Evolutionary conservation across 2,797 vertebrate genomes (phyloP).

Genomic region (Phoxinus dragarum): DNA sequence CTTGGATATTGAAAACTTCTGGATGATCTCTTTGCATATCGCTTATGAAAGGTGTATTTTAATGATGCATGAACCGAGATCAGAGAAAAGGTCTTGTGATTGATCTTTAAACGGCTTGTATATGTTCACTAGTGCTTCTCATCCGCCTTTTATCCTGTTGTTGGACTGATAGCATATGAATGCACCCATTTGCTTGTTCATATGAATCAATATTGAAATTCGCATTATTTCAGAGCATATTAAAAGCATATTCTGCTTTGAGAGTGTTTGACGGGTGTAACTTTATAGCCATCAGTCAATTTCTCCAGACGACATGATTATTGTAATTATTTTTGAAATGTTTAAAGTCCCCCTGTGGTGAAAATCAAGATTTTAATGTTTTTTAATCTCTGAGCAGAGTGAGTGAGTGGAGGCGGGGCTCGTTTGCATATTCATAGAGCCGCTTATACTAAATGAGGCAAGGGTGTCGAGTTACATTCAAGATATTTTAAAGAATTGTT

Average conservation of each 20-base stretch:
- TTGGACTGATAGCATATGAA: too few species aligned
- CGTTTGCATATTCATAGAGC: too few species aligned
- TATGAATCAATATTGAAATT: not conserved
- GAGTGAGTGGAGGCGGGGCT: too few species aligned
- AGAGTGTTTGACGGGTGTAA: not conserved
- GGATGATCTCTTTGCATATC: not conserved
- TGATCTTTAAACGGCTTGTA: not conserved
- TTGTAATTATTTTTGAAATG: too few species aligned
- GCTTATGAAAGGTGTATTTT: not conserved
- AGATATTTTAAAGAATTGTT: too few species aligned
- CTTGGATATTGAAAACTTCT: not conserved
- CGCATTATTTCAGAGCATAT: too few species aligned
- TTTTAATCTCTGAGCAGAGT: too few species aligned
- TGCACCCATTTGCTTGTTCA: not conserved
- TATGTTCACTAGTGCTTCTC: not conserved
- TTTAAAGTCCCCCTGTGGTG: too few species aligned
- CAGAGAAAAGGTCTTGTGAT: not conserved
- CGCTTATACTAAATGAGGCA: too few species aligned
- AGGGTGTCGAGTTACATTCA: too few species aligned
- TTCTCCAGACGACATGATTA: not conserved
- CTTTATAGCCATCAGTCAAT: constrained; percentile 1
- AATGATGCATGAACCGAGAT: not conserved
- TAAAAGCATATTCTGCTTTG: not conserved
- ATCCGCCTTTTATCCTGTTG: not conserved
- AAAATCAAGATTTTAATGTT: too few species aligned